Evolutionary conservation across 2,797 vertebrate species (phyloP).

Genomic region (Syngnathus rostellatus): DNA sequence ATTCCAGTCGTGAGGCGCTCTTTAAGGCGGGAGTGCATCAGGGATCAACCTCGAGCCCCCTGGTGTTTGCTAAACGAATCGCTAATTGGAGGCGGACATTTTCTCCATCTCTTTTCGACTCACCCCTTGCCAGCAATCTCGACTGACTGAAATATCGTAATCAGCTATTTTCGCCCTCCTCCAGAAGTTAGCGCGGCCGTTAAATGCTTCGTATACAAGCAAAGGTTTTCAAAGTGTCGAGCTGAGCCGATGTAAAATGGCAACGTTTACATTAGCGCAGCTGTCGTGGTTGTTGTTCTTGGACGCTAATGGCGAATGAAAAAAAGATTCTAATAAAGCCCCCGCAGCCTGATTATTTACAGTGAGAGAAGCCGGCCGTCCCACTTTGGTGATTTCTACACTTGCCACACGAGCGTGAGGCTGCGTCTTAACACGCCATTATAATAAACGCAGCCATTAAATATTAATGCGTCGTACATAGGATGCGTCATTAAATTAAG

Average conservation of each 20-base stretch:
- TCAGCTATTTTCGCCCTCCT: not conserved
- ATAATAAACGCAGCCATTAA: not conserved
- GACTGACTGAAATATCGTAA: not conserved
- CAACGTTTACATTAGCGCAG: not conserved
- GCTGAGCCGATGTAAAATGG: not conserved
- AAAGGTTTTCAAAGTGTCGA: not conserved
- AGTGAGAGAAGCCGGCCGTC: not conserved
- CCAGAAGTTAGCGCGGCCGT: not conserved
- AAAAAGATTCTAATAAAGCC: constrained; percentile 1
- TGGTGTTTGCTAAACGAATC: too few species aligned
- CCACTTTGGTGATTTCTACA: not conserved
- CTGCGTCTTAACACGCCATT: not conserved
- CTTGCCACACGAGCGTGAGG: not conserved
- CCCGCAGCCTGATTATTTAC: not conserved
- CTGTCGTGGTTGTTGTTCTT: too few species aligned
- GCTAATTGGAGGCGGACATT: too few species aligned
- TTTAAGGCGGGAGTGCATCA: too few species aligned
- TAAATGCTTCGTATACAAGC: not conserved
- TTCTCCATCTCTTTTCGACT: too few species aligned
- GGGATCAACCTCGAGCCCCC: too few species aligned
- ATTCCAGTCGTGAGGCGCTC: too few species aligned
- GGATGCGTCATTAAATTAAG: constrained; percentile 7
- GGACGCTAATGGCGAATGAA: not conserved
- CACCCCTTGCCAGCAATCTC: not conserved
- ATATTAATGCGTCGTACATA: not conserved